Evolutionary conservation across 2,113 vertebrate genomes (phyloP).

Genomic region (Sphyrna mokarran): DNA sequence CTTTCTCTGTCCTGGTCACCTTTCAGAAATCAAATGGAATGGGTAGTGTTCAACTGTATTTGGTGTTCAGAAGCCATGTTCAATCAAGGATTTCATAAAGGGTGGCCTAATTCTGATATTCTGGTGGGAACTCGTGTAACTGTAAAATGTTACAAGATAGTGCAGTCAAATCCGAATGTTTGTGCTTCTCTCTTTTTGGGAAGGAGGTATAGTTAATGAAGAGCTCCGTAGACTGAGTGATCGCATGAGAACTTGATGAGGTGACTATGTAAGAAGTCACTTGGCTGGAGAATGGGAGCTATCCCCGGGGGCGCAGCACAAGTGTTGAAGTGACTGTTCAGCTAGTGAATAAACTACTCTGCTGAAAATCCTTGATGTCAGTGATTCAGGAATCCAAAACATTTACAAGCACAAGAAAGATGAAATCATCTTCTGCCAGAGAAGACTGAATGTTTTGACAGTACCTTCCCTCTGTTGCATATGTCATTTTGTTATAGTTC

Average conservation of each 20-base stretch:
- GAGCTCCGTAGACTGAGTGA: no score
- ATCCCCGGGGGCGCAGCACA: no score
- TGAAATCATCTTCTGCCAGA: neutral
- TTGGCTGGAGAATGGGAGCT: no score
- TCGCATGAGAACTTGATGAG: no score
- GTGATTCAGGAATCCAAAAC: no score
- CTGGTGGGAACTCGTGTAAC: neutral
- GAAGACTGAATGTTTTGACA: neutral
- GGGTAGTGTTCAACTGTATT: neutral
- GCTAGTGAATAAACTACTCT: no score
- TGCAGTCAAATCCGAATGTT: neutral
- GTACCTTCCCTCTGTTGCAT: neutral
- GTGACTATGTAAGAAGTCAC: no score
- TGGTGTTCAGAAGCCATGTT: neutral
- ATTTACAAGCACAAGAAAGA: neutral
- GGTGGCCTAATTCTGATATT: neutral
- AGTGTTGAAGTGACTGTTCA: no score
- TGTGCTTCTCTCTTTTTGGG: neutral
- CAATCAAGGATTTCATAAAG: neutral
- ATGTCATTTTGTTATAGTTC: neutral
- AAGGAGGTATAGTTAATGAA: neutral
- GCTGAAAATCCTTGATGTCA: no score
- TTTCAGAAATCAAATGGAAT: neutral
- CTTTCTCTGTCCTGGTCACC: neutral
- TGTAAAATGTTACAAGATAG: neutral